Percentiles rank a stretch among this genome's conserved stretches.
These are phyloP conservation scores for Dipus sagitta DNA, from an alignment of 2,797 vertebrate genomes.

Conservation along the genomic window DNA sequence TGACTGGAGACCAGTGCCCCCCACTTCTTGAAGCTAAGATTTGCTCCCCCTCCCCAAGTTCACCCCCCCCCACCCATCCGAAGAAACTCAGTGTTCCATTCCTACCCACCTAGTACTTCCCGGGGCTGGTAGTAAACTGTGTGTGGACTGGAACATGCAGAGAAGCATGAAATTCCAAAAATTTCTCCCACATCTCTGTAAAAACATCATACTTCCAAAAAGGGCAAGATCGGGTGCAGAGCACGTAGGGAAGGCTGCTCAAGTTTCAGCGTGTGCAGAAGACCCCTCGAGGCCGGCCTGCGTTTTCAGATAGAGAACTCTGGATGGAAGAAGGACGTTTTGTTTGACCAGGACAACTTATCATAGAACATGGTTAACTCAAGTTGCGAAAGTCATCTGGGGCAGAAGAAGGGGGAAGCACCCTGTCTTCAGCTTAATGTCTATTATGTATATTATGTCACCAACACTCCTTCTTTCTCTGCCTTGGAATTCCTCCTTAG, in stretches of 20 bases:
- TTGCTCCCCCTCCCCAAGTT: neutral
- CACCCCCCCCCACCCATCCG: neutral
- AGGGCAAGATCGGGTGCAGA: neutral
- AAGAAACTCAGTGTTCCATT: conserved; percentile 16
- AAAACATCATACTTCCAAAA: conserved; percentile 57
- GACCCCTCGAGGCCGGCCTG: neutral
- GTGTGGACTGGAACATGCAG: conserved; percentile 14
- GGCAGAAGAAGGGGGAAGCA: too few relatives aligned
- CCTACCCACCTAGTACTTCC: conserved; percentile 5
- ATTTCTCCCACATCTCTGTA: conserved; percentile 61
- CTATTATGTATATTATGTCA: neutral
- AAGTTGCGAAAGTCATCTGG: neutral
- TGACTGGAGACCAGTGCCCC: neutral
- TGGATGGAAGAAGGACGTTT: neutral
- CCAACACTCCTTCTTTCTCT: neutral
- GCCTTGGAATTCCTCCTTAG: neutral
- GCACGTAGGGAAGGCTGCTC: neutral
- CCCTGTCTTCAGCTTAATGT: neutral
- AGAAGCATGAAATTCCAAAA: conserved; percentile 68
- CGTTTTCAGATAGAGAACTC: neutral
- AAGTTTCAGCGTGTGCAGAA: neutral
- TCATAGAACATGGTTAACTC: neutral
- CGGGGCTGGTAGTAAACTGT: neutral
- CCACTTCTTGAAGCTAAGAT: neutral
- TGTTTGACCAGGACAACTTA: neutral